Conservation (phyloP, 2,797 vertebrate species). For the Danio jaintianensis region DNA sequence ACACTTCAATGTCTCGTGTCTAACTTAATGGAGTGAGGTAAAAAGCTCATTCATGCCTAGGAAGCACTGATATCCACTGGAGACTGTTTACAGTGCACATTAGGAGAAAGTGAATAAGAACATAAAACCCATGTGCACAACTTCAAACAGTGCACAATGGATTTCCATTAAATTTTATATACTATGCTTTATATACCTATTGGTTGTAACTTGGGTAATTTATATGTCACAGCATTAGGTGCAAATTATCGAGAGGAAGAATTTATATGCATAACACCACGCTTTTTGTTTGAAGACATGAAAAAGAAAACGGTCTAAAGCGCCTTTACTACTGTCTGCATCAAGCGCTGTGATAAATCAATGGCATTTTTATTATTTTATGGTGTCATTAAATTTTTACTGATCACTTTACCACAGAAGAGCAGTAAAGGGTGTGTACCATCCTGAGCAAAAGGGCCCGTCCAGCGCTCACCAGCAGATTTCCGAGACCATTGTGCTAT, state of each 20-base stretch:
- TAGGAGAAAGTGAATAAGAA: slow-evolving; percentile 69
- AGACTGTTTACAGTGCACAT: slow-evolving; percentile 44
- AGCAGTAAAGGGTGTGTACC: slow-evolving; percentile 92
- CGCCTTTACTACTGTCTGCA: slow-evolving; percentile 92
- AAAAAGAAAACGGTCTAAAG: slow-evolving; percentile 90
- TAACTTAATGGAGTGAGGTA: slow-evolving; percentile 50
- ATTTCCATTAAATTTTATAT: slow-evolving; percentile 99
- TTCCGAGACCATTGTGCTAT: slow-evolving; percentile 81
- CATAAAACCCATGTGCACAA: slow-evolving; percentile 63
- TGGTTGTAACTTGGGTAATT: slow-evolving; percentile 94
- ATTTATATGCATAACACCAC: slow-evolving; percentile 89
- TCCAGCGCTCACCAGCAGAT: slow-evolving; percentile 78
- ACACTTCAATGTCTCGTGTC: slow-evolving; percentile 44
- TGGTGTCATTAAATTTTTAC: slow-evolving; percentile 99
- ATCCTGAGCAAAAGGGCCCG: slow-evolving; percentile 82
- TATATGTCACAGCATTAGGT: slow-evolving; percentile 86
- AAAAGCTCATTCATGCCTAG: slow-evolving; percentile 24
- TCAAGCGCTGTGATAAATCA: slow-evolving; percentile 98
- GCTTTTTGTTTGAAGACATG: slow-evolving; percentile 91
- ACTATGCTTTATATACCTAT: slow-evolving; percentile 99
- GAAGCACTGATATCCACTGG: background rate
- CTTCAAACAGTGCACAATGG: slow-evolving; percentile 84
- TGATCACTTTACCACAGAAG: slow-evolving; percentile 96
- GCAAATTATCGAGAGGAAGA: slow-evolving; percentile 86
- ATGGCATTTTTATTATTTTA: slow-evolving; percentile 99